These are phyloP conservation scores for Vidua chalybeata DNA, from an alignment of 2,113 vertebrate species.

Conservation along the genomic window DNA sequence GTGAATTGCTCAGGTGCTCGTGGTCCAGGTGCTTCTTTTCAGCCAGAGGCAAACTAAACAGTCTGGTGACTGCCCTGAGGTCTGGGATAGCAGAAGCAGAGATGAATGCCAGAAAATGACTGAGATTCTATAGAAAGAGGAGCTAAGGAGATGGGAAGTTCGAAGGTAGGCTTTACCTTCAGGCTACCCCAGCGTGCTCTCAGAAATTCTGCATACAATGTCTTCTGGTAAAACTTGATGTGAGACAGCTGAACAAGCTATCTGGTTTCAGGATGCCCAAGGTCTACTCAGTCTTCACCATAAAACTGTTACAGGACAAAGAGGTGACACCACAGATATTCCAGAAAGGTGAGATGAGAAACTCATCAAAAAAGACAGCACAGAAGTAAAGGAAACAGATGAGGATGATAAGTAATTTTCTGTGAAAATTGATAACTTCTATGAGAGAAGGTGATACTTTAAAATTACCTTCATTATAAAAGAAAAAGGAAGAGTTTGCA, in stretches of 20 bases:
- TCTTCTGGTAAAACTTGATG: background rate
- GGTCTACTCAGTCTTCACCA: background rate
- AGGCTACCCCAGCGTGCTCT: rapidly evolving
- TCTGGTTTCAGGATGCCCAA: background rate
- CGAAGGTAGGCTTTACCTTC: background rate
- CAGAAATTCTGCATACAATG: background rate
- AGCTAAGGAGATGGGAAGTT: background rate
- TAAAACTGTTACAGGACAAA: background rate
- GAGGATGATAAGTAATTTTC: background rate
- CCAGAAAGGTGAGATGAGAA: background rate
- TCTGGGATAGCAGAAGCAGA: background rate
- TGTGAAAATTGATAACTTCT: background rate
- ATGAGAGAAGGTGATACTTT: background rate
- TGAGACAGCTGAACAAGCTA: background rate
- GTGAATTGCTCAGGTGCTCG: background rate
- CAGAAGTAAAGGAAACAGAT: background rate
- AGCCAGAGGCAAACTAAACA: background rate
- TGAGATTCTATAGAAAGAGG: background rate
- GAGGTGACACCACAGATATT: background rate
- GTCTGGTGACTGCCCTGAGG: background rate
- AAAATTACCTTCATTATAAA: background rate
- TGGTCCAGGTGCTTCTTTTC: background rate
- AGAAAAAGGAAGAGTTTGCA: background rate
- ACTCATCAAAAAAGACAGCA: background rate
- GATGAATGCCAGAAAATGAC: background rate